A percentile compares a stretch with the other conserved stretches of the same genome.
These are phyloP conservation scores for Nowickia ferox DNA, from an alignment of 2,888 invertebrate genomes.

Conservation along the genomic window DNA sequence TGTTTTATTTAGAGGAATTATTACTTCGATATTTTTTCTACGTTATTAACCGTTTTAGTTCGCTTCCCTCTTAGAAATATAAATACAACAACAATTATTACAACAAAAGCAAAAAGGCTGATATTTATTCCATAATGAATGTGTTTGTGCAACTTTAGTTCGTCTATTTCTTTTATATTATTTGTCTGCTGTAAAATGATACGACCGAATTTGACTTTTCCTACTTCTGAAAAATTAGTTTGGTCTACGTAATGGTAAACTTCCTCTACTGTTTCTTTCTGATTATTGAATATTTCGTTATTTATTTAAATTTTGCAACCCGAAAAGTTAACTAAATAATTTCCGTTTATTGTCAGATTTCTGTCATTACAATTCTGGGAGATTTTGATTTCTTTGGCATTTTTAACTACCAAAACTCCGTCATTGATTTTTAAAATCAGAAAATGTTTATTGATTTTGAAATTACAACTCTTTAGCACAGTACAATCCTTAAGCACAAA, in stretches of 20 bases:
- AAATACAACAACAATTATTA: not conserved
- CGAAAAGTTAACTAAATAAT: too few species aligned
- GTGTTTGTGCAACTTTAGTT: too few species aligned
- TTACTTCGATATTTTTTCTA: not conserved
- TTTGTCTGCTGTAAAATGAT: not conserved
- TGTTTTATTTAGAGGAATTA: not conserved
- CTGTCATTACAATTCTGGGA: not conserved
- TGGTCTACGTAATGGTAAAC: not conserved
- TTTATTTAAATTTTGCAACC: not conserved
- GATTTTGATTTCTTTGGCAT: not conserved
- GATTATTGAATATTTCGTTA: too few species aligned
- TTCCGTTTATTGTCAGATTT: not conserved
- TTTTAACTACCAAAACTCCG: too few species aligned
- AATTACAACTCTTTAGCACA: too few species aligned
- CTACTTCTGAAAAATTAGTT: not conserved
- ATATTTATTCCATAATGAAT: not conserved
- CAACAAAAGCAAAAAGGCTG: not conserved
- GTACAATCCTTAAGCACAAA: too few species aligned
- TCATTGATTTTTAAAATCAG: too few species aligned
- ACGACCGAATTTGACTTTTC: not conserved
- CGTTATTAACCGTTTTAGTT: not conserved
- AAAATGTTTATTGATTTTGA: too few species aligned
- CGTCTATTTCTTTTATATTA: not conserved
- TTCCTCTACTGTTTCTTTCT: not conserved
- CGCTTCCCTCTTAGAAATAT: not conserved